Conservation (phyloP, 2,113 vertebrate genomes). For the Eublepharis macularius region DNA sequence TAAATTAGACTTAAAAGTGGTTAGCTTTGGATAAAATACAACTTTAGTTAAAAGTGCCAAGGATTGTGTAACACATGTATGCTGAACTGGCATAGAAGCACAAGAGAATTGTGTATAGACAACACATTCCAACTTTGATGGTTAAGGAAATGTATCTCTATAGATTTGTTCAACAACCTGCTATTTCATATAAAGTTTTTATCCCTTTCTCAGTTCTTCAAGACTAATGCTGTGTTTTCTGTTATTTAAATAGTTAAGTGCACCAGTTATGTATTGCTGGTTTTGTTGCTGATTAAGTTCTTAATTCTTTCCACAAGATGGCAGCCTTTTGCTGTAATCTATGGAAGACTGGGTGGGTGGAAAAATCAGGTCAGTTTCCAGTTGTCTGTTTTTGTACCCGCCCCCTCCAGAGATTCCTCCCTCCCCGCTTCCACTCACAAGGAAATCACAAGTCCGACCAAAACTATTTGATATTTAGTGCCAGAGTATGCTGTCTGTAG, state of each 20-base stretch:
- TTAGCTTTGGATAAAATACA: background rate
- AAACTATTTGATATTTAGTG: background rate
- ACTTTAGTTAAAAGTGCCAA: background rate
- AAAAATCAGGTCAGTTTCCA: background rate
- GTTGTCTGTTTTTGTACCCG: background rate
- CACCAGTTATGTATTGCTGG: no score
- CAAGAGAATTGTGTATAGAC: background rate
- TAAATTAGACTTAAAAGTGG: background rate
- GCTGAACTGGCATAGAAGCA: background rate
- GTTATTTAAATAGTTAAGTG: background rate
- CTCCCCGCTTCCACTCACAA: background rate
- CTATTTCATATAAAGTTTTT: background rate
- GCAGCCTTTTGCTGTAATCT: background rate
- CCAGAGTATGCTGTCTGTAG: background rate
- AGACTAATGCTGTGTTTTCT: no score
- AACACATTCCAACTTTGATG: background rate
- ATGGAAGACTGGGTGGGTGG: background rate
- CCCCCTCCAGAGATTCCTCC: background rate
- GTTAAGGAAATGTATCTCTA: background rate
- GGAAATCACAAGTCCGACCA: background rate
- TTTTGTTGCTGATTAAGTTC: background rate
- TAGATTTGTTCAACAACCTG: background rate
- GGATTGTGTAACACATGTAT: background rate
- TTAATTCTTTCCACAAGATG: constrained; percentile 21
- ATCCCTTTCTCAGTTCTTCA: no score